Evolutionary conservation across 92 coral and sea anemone species (phyloP).

Genomic region (Phenganax subtilis): DNA sequence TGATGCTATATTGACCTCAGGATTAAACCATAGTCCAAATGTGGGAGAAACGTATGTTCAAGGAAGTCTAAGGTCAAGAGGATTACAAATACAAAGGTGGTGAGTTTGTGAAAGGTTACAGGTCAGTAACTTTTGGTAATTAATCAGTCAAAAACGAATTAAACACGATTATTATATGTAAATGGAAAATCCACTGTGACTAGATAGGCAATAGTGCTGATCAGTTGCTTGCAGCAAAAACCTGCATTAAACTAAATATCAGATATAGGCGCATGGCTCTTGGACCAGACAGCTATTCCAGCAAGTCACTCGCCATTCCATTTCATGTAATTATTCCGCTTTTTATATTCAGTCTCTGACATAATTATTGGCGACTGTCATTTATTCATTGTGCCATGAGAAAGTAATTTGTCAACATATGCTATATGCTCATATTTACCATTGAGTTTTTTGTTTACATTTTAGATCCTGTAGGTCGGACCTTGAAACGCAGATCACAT

Average conservation of each 20-base stretch:
- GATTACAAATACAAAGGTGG: slow-evolving; percentile 9
- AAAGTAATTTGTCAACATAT: no score
- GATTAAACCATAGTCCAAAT: slow-evolving; percentile 7
- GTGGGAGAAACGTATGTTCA: neutral
- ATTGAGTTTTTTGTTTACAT: neutral
- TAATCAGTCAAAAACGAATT: no score
- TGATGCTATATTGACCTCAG: slow-evolving; percentile 6
- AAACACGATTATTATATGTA: no score
- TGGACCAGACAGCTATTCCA: no score
- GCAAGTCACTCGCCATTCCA: neutral
- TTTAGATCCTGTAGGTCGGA: slow-evolving; percentile 20
- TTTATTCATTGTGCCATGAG: no score
- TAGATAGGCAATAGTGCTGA: no score
- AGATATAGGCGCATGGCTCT: neutral
- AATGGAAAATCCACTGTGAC: no score
- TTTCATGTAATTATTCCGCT: no score
- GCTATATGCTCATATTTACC: no score
- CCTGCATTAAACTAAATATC: neutral
- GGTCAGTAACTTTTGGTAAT: neutral
- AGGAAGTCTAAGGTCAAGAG: slow-evolving; percentile 14
- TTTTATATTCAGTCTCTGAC: no score
- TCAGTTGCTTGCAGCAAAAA: no score
- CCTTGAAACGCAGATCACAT: neutral
- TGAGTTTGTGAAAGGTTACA: slow-evolving; percentile 16
- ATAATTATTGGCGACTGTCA: no score